Evolutionary conservation across 2,797 vertebrate species (phyloP).

Genomic region (Nannoperca obscura): DNA sequence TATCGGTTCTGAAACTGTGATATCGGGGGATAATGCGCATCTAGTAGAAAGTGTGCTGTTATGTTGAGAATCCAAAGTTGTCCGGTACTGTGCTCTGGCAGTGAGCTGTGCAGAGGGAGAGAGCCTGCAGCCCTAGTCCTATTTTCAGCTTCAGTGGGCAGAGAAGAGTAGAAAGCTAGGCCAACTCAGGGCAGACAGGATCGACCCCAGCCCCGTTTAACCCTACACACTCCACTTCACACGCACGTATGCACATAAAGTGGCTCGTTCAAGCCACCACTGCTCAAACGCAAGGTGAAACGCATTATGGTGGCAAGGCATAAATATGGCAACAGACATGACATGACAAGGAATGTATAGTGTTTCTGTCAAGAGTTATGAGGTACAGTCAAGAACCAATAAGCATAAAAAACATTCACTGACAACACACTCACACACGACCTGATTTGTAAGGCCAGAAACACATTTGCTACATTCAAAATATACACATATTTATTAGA

Average conservation of each 20-base stretch:
- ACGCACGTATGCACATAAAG: conserved; percentile 9
- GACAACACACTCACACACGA: background rate
- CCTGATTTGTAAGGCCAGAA: background rate
- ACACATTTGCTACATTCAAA: background rate
- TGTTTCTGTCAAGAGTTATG: conserved; percentile 6
- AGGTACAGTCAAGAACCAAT: background rate
- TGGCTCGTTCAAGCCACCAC: background rate
- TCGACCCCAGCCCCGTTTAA: conserved; percentile 69
- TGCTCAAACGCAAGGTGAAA: conserved; percentile 29
- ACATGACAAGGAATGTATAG: background rate
- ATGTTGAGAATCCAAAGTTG: conserved; percentile 49
- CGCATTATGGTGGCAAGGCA: background rate
- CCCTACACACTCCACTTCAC: conserved; percentile 48
- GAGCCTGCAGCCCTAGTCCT: conserved; percentile 69
- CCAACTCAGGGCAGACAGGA: conserved; percentile 67
- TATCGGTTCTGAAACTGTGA: conserved; percentile 11
- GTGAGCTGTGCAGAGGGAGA: conserved; percentile 55
- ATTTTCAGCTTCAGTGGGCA: conserved; percentile 85
- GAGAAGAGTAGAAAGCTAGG: conserved; percentile 66
- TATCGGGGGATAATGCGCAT: background rate
- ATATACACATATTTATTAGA: no score
- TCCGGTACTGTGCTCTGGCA: conserved; percentile 37
- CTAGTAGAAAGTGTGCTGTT: conserved; percentile 40
- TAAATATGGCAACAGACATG: background rate
- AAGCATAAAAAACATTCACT: background rate